Evolutionary conservation across 2,888 invertebrate species (phyloP).

Genomic region (Agonopterix alstromeriana): DNA sequence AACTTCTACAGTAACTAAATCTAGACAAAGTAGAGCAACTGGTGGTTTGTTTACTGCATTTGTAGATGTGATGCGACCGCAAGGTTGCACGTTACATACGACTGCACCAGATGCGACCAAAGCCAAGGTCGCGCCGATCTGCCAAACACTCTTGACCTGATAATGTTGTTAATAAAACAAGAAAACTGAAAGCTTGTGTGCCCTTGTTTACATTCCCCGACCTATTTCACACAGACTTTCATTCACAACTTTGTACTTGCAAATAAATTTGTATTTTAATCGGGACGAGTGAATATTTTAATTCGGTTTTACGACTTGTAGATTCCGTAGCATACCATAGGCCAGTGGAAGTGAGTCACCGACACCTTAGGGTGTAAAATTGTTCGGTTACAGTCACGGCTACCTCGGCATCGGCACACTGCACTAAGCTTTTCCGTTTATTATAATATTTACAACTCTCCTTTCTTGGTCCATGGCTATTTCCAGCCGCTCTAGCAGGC

Average conservation of each 20-base stretch:
- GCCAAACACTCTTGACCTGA: conserved; percentile 44
- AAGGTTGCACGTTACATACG: conserved; percentile 1
- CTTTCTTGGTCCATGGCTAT: conserved; percentile 79
- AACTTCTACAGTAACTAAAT: no score
- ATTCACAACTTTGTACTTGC: conserved; percentile 35
- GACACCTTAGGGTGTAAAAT: conserved; percentile 37
- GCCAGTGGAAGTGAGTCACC: conserved; percentile 23
- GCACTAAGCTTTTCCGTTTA: conserved; percentile 71
- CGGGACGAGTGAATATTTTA: conserved; percentile 11
- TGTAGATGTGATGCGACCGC: not conserved
- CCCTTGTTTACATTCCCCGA: conserved; percentile 28
- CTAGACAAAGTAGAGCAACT: not conserved
- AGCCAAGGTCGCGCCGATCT: conserved; percentile 24
- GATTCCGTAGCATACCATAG: conserved; percentile 10
- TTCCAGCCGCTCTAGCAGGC: conserved; percentile 64
- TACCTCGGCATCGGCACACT: conserved; percentile 76
- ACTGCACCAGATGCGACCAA: conserved; percentile 10
- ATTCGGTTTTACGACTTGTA: conserved; percentile 18
- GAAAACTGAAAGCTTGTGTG: conserved; percentile 11
- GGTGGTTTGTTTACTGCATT: conserved; percentile 6
- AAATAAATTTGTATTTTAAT: conserved; percentile 28
- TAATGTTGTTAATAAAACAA: conserved; percentile 17
- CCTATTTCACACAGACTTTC: conserved; percentile 32
- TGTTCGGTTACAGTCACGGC: conserved; percentile 46
- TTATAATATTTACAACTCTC: conserved; percentile 76